phyloP scores from a whole-genome alignment of 2,797 vertebrate genomes.

The Silurus lanzhouensis region DNA sequence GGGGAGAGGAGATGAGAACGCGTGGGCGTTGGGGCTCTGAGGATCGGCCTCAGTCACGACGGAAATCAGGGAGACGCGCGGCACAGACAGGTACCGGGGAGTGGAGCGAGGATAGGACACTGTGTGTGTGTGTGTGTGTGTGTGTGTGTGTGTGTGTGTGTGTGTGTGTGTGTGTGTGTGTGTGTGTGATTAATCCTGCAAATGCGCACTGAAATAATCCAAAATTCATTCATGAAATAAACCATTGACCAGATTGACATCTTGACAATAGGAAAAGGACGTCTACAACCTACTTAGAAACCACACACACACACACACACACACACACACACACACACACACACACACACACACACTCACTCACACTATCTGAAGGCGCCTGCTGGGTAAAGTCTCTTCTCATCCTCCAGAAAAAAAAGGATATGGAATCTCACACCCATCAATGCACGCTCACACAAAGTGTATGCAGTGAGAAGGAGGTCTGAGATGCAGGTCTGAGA shows the following conservation, averaged over 20 bases:
- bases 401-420: not conserved
- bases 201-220: conserved; percentile 11
- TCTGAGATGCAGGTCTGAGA: conserved; percentile 16
- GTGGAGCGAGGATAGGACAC: not conserved
- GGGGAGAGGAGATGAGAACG: conserved; percentile 27
- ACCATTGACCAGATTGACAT: conserved; percentile 34
- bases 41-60: conserved; percentile 59
- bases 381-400: conserved; percentile 17
- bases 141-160: not conserved
- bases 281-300: conserved; percentile 23
- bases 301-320: conserved; percentile 12
- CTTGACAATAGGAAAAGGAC: conserved; percentile 25
- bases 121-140: conserved; percentile 27
- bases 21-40: conserved; percentile 56
- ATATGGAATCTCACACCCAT: conserved; percentile 16
- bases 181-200: conserved; percentile 18
- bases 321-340: conserved; percentile 15
- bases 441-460: conserved; percentile 6
- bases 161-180: conserved; percentile 3
- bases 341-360: conserved; percentile 13
- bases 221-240: conserved; percentile 30
- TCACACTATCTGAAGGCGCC: conserved; percentile 13
- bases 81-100: conserved; percentile 51
- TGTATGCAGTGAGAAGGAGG: conserved; percentile 17
- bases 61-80: conserved; percentile 53